Conservation (phyloP, 2,113 vertebrate genomes). For the Bubo blakistoni region DNA sequence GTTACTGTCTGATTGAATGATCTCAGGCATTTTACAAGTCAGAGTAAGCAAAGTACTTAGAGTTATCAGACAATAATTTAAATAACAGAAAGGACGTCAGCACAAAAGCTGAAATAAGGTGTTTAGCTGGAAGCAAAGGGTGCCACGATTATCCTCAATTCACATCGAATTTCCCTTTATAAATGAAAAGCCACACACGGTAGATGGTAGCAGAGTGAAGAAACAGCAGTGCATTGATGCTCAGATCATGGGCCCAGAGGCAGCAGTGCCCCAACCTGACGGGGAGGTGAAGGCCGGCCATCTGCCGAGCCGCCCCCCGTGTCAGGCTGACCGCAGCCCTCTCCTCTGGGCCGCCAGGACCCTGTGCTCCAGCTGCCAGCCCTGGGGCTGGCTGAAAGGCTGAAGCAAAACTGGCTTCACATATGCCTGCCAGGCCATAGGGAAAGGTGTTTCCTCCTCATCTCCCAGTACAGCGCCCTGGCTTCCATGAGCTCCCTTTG, state of each 20-base stretch:
- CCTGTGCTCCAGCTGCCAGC: background rate
- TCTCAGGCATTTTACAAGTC: conserved; percentile 6
- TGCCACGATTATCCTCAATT: background rate
- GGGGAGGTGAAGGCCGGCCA: fast-evolving
- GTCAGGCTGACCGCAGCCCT: fast-evolving
- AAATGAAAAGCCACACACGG: fast-evolving
- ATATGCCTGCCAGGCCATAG: background rate
- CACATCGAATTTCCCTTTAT: background rate
- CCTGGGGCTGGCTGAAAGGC: background rate
- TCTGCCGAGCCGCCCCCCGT: fast-evolving
- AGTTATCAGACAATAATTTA: background rate
- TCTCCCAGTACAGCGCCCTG: fast-evolving
- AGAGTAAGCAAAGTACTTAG: background rate
- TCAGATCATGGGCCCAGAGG: fast-evolving
- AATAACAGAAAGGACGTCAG: background rate
- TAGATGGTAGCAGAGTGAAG: background rate
- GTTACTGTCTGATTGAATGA: conserved; percentile 21
- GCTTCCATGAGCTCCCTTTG: background rate
- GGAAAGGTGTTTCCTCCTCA: background rate
- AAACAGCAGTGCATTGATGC: background rate
- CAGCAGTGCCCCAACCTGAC: fast-evolving
- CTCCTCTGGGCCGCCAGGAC: too few relatives aligned
- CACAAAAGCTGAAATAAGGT: background rate
- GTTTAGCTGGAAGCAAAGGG: background rate
- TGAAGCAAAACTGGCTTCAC: background rate